Conservation (phyloP, 2,888 invertebrate genomes). For the Dryadula phaetusa region DNA sequence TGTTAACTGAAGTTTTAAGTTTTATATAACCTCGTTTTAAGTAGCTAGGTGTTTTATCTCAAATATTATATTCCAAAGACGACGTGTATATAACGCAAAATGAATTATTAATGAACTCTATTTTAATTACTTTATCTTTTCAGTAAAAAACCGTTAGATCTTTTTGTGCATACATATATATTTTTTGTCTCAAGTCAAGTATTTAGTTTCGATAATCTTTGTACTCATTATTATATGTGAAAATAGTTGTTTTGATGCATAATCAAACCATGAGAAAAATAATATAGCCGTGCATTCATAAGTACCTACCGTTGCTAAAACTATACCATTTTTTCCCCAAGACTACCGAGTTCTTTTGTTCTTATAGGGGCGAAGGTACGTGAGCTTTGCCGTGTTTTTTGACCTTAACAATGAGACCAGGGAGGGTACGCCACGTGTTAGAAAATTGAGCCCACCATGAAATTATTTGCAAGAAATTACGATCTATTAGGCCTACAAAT, state of each 20-base stretch:
- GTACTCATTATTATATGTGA: not conserved
- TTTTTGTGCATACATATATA: not conserved
- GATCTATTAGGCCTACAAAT: constrained; percentile 8
- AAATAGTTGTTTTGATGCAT: constrained; percentile 23
- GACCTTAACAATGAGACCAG: constrained; percentile 68
- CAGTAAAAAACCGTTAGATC: constrained; percentile 13
- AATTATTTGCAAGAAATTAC: constrained; percentile 30
- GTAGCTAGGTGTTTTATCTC: constrained; percentile 33
- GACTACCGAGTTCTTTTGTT: constrained; percentile 65
- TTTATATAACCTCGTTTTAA: constrained; percentile 27
- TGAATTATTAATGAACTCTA: constrained; percentile 5
- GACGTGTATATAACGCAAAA: not conserved
- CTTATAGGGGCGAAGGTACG: constrained; percentile 62
- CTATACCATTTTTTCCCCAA: constrained; percentile 62
- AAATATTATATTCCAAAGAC: not conserved
- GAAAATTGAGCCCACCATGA: constrained; percentile 45
- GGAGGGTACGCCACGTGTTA: constrained; percentile 70
- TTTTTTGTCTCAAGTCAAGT: not conserved
- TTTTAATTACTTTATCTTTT: constrained; percentile 10
- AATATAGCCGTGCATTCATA: constrained; percentile 58
- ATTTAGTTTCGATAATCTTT: not conserved
- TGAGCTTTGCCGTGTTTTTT: constrained; percentile 76
- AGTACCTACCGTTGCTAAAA: constrained; percentile 54
- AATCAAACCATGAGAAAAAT: constrained; percentile 54
- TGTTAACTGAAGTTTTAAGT: constrained; percentile 21